These are phyloP conservation scores for Triplophysa rosa DNA, from an alignment of 2,113 vertebrate genomes.

Conservation along the genomic window DNA sequence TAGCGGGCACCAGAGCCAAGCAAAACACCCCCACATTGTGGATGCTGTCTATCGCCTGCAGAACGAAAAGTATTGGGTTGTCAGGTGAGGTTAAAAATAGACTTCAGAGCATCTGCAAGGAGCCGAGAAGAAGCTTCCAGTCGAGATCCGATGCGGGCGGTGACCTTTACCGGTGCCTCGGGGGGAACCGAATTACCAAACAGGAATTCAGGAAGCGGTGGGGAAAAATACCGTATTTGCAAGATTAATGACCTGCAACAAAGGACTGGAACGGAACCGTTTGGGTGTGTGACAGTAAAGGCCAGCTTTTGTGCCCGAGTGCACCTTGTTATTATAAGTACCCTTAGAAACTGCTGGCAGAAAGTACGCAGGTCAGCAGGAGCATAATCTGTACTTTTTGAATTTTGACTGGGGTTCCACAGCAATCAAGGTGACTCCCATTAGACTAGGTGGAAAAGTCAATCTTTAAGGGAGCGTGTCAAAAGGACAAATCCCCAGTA, in stretches of 20 bases:
- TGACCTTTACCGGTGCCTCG: slow-evolving; percentile 44
- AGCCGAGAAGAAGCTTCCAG: neutral
- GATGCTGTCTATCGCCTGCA: slow-evolving; percentile 97
- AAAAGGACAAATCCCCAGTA: neutral
- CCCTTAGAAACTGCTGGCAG: slow-evolving; percentile 15
- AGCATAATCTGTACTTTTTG: slow-evolving; percentile 36
- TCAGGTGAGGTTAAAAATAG: slow-evolving; percentile 45
- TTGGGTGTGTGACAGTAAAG: slow-evolving; percentile 6
- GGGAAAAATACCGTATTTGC: slow-evolving; percentile 36
- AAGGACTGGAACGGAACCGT: slow-evolving; percentile 26
- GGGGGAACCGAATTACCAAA: slow-evolving; percentile 33
- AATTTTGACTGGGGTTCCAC: neutral
- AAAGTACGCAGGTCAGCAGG: slow-evolving; percentile 24
- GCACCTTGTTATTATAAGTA: slow-evolving; percentile 12
- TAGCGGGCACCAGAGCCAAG: slow-evolving; percentile 93
- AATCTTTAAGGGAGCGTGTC: neutral
- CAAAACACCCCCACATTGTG: slow-evolving; percentile 98
- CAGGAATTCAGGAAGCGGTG: neutral
- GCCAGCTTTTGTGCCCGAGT: slow-evolving; percentile 13
- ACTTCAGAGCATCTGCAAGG: neutral
- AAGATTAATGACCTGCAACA: slow-evolving; percentile 47
- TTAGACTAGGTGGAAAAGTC: neutral
- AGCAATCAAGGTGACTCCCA: slow-evolving; percentile 4
- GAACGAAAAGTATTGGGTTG: slow-evolving; percentile 7
- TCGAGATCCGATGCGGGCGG: slow-evolving; percentile 16